These are phyloP conservation scores for Strigamia crassipes DNA, from an alignment of 2,888 invertebrate species.

Conservation along the genomic window DNA sequence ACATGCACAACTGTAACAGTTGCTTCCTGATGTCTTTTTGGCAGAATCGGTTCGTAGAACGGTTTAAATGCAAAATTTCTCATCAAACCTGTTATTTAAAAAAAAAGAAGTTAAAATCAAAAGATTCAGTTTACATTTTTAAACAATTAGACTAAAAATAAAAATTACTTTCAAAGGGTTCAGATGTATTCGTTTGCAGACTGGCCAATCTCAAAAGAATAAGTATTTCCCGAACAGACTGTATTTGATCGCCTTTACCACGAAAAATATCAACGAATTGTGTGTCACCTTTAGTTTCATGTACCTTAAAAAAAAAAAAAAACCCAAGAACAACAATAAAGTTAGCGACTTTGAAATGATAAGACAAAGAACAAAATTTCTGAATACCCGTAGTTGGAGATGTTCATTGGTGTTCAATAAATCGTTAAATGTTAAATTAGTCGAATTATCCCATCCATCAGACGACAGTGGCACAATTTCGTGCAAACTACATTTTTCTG, in stretches of 20 bases:
- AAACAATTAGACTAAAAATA: no score
- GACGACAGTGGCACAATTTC: not conserved
- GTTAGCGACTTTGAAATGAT: not conserved
- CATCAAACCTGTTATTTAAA: not conserved
- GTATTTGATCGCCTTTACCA: no score
- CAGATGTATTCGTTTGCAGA: not conserved
- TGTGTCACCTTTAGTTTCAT: not conserved
- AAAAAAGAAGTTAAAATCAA: not conserved
- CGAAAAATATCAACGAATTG: not conserved
- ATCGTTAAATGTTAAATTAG: not conserved
- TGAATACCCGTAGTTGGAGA: not conserved
- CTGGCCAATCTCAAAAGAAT: not conserved
- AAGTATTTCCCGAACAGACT: not conserved
- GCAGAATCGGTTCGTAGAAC: not conserved
- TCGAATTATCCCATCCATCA: not conserved
- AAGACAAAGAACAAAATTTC: no score
- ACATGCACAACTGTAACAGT: not conserved
- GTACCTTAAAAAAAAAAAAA: not conserved
- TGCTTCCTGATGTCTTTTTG: no score
- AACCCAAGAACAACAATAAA: not conserved
- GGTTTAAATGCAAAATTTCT: not conserved
- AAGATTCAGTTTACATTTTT: not conserved
- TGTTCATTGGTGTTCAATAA: not conserved
- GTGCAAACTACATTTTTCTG: not conserved
- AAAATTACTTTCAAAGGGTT: not conserved